Evolutionary conservation across 2,888 invertebrate species (phyloP).

Genomic region (Furcula furcula): DNA sequence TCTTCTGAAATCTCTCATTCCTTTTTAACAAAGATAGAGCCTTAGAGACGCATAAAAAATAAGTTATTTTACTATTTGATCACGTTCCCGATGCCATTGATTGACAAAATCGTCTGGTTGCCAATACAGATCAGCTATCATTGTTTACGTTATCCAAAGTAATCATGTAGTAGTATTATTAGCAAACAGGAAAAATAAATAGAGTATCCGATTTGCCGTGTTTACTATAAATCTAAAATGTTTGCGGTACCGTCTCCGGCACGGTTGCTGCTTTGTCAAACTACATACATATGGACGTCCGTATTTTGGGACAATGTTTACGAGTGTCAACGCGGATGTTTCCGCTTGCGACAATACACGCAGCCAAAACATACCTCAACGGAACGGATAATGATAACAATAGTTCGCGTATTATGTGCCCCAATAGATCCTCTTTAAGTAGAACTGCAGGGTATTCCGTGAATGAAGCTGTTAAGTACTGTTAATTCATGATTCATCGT

Average conservation of each 20-base stretch:
- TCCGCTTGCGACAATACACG: neutral
- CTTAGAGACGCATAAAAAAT: too few relatives aligned
- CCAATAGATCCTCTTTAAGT: neutral
- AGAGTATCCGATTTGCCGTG: neutral
- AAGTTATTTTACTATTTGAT: too few relatives aligned
- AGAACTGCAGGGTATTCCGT: slow-evolving; percentile 7
- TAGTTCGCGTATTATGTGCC: neutral
- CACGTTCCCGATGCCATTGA: too few relatives aligned
- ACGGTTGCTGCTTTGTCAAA: neutral
- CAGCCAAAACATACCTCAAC: slow-evolving; percentile 1
- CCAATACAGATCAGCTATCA: too few relatives aligned
- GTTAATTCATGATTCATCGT: too few relatives aligned
- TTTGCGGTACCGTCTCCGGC: slow-evolving; percentile 1
- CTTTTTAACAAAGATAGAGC: too few relatives aligned
- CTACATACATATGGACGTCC: neutral
- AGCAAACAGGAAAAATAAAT: slow-evolving; percentile 1
- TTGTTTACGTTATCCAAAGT: too few relatives aligned
- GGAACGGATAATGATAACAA: neutral
- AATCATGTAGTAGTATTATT: too few relatives aligned
- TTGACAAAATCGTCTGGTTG: too few relatives aligned
- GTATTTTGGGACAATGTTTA: slow-evolving; percentile 3
- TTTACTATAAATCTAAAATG: slow-evolving; percentile 3
- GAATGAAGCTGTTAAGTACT: too few relatives aligned
- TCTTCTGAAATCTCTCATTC: too few relatives aligned
- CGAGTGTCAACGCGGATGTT: slow-evolving; percentile 2